Evolutionary conservation across 2,797 vertebrate genomes (phyloP), one percentile per base, ranked within the genome.

Genomic region (Hypotaenidia philippensis): DNA sequence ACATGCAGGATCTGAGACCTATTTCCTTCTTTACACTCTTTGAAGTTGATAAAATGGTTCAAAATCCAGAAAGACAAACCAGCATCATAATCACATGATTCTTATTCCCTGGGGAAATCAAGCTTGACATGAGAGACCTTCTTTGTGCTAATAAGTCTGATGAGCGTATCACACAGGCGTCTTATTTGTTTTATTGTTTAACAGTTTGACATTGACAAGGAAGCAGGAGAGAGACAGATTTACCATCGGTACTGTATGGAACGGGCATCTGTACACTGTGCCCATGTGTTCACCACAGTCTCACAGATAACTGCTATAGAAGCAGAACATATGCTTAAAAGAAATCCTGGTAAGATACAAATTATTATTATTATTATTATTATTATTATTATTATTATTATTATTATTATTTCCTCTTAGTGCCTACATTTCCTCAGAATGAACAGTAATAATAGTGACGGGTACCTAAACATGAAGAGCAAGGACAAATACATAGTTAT

Each of bases 211-310:
- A 97, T 99, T 38, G 99, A 99, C 97, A 98, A 98, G 88, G 99
- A 99, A 96, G 99, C 99, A 0, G 99, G 99, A 6, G 99, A 99
- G 50, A 98, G 99, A 69, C 98, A 99, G 97, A 99, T 99, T 95
- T 99, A 99, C 92, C 99, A 99, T 82, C 98, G 99, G 9, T 99
- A 99, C 97, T 99, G 99, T 77, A 98, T 99, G 98, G 99, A 99
- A 96, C 96, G 99, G 40, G 99, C 99, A 0, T 98, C 99, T 0
- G 99, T 98, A 10, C 99, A 99, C 55, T 99, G 99, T 9, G 98
- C 99, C 6, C 99, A 99, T 1, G 98, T 99, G 52, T 99, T 99
- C 96, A 99, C 99, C 89, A 99, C 99, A 0, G 99, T 99, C 22
- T 99, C 99, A 5, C 98, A 99, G 95, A 99, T 99, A 97, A 99